These are phyloP conservation scores for Blomia tropicalis DNA, from an alignment of 2,888 invertebrate species.

Conservation along the genomic window DNA sequence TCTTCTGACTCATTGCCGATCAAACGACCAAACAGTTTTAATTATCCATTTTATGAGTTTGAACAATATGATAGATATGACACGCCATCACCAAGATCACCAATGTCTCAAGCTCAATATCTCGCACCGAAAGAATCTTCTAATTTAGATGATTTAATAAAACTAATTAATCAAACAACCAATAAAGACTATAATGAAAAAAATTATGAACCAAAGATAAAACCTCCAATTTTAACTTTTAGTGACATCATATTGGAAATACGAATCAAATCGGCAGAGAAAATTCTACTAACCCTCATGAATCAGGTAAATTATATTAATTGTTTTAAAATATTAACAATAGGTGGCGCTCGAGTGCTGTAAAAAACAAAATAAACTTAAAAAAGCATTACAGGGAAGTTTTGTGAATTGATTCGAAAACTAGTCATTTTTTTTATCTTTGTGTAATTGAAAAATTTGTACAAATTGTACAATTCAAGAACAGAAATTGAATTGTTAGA, in stretches of 20 bases:
- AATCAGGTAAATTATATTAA: background rate
- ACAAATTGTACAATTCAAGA: too few relatives aligned
- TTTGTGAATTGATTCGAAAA: too few relatives aligned
- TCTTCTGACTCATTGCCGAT: too few relatives aligned
- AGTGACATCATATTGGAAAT: background rate
- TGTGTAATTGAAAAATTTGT: too few relatives aligned
- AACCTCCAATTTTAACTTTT: background rate
- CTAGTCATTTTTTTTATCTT: too few relatives aligned
- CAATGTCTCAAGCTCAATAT: background rate
- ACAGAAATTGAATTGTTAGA: too few relatives aligned
- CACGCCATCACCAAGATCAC: background rate
- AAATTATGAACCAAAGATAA: background rate
- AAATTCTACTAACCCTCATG: background rate
- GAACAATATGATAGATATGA: background rate
- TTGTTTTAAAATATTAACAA: background rate
- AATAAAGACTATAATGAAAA: background rate
- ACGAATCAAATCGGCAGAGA: background rate
- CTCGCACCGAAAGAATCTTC: background rate
- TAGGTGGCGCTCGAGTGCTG: too few relatives aligned
- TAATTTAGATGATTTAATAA: background rate
- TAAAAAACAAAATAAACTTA: too few relatives aligned
- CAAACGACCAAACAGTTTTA: too few relatives aligned
- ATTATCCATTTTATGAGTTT: too few relatives aligned
- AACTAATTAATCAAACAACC: background rate
- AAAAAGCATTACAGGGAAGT: too few relatives aligned